Percentiles rank a stretch among this genome's conserved stretches.
phyloP scores from a whole-genome alignment of 2,797 vertebrate genomes.

The Ctenosaura bakeri region DNA sequence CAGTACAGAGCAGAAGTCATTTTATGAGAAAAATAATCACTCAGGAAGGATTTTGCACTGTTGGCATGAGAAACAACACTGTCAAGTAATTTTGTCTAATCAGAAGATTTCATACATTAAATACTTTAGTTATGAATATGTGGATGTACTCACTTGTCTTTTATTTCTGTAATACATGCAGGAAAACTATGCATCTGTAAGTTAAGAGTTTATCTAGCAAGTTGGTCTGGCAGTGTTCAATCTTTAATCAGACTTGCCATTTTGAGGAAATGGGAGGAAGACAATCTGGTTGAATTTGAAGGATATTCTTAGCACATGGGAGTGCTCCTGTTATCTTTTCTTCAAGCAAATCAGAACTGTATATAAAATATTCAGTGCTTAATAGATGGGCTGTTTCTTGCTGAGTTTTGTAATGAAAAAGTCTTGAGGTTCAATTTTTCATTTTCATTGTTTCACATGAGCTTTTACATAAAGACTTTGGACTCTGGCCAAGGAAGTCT shows the following conservation, averaged over 20 bases:
- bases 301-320: neutral
- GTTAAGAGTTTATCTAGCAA: neutral
- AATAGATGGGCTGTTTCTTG: conserved; percentile 29
- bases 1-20: too few species aligned
- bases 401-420: conserved; percentile 25
- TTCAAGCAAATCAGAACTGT: neutral
- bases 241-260: conserved; percentile 4
- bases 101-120: neutral
- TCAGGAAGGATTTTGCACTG: too few species aligned
- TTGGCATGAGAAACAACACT: too few species aligned
- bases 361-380: conserved; percentile 34
- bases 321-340: conserved; percentile 22
- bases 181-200: neutral
- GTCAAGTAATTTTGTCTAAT: neutral
- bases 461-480: conserved; percentile 21
- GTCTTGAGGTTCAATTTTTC: conserved; percentile 22
- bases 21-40: too few species aligned
- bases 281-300: neutral
- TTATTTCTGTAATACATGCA: neutral
- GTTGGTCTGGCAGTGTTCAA: neutral
- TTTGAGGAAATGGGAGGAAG: neutral
- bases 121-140: neutral
- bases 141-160: neutral
- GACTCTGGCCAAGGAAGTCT: conserved; percentile 20
- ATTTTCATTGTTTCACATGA: conserved; percentile 33